Percentiles rank a stretch among this genome's conserved stretches.
Evolutionary conservation across 2,888 invertebrate species (phyloP).

Genomic region (Beris chalybata): DNA sequence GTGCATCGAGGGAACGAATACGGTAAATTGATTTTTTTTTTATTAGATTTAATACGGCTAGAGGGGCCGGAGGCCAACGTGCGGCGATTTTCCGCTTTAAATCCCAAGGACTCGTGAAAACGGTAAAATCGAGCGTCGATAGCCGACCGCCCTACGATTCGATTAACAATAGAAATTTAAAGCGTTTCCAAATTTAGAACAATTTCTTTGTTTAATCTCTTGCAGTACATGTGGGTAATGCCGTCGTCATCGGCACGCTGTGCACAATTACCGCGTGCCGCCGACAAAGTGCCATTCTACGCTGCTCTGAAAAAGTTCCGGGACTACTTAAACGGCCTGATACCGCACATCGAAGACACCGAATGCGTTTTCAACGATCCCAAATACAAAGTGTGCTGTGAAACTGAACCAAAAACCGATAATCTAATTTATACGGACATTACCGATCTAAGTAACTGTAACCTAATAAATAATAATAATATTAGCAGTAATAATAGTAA

Average conservation of each 20-base stretch:
- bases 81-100: no score
- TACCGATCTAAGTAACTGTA: slow-evolving; percentile 40
- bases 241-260: slow-evolving; percentile 97
- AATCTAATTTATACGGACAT: slow-evolving; percentile 38
- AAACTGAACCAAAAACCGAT: slow-evolving; percentile 58
- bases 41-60: no score
- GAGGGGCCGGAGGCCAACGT: no score
- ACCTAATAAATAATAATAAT: slow-evolving; percentile 35
- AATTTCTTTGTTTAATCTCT: slow-evolving; percentile 41
- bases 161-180: no score
- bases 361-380: slow-evolving; percentile 84
- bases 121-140: no score
- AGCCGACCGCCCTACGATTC: no score
- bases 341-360: slow-evolving; percentile 80
- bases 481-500: not conserved
- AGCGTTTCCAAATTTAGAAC: no score
- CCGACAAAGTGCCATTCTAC: slow-evolving; percentile 98
- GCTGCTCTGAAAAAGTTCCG: slow-evolving; percentile 92
- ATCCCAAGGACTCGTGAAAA: no score
- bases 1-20: slow-evolving; percentile 89
- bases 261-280: slow-evolving; percentile 94
- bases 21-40: slow-evolving; percentile 61
- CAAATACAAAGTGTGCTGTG: slow-evolving; percentile 66
- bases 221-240: slow-evolving; percentile 98
- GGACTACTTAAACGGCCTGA: slow-evolving; percentile 87